Evolutionary conservation across 2,113 vertebrate species (phyloP), one percentile per base, ranked within the genome.

Genomic region (Trogon surrucura): DNA sequence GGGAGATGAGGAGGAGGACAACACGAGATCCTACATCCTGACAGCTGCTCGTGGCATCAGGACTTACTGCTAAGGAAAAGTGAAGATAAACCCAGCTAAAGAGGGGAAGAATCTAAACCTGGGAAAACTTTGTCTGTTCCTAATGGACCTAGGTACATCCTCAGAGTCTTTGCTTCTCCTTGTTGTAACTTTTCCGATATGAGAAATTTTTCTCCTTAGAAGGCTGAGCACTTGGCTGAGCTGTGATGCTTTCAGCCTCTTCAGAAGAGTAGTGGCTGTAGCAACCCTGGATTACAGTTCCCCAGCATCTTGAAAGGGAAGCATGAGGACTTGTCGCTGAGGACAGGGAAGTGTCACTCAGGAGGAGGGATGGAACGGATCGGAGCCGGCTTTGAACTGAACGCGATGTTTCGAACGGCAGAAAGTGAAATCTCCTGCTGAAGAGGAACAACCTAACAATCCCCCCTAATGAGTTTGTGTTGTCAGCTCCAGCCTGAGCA

Each of bases 391-490:
- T 88, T 44, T 88, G 88, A 80, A 51, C 89, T 20, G 92, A 84
- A 83, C 80, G 88, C 89, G 25, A 72, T 32, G 73, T 82, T 79
- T 80, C 80, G 30, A 50, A 29, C 36, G 70, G 70, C 69, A 84
- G 61, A 51, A 66, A 91, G 89, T 86, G 88, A 94, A 78, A 64
- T 95, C 98, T 97, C 97, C 96, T 93, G 97, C 95, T 97, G 98
- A 98, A 97, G 98, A 98, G 96, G 97, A 98, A 97, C 98, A 98
- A 98, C 98, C 97, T 95, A 97, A 71, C 77, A 12, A 32, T 10
- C 50, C 41, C 85, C 71, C 98, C 97, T 98, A 97, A 98, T 98
- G 98, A 98, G 97, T 98, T 96, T 98, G 98, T 97, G 97, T 97
- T 98, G 97, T 98, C 98, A 98, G 98, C 97, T 97, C 98, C 38